Base-by-base conservation (phyloP, 2,797 vertebrate species). In the Tauraco hartlaubi region DNA sequence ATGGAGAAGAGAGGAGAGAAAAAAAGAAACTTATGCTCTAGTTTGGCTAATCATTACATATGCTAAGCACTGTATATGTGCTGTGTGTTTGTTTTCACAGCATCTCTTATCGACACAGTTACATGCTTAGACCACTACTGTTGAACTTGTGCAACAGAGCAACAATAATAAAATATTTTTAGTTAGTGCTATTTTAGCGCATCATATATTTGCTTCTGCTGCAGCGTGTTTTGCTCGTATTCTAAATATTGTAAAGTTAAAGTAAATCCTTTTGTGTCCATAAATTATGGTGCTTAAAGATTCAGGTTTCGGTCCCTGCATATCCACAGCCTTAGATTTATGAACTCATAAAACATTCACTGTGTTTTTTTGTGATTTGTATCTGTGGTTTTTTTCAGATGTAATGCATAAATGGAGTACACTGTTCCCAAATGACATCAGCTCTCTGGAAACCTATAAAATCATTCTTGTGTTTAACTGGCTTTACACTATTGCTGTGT, bases 311-410 rank as follows among this genome's bases (percentile, higher is more conserved):
- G 37, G 54, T 92, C 80, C 81, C 52, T 88, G 63, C 56, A 31
- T 94, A 86, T 86, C 79, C 64, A 75, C 76, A 95, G 48, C 33
- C 39, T 76, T 80, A 74, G 73, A 97, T 97, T 97, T 97, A 98
- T 88, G 68, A 94, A 92, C 76, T 83, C 6, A 9, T 97, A 95
- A 97, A 97, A 92, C 37, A 83, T 68, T 96, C 76, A 41, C 79
- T 95, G 17, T 85, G 84, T 96, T 97, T 96, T 87, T 92, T 88
- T 91, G 58, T 95, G 94, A 97, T 97, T 98, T 98, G 90, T 92
- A 72, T 94, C 87, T 89, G 78, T n/a, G n/a, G n/a, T 83, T 95
- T 96, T 89, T 94, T 92, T 93, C 84, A 85, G 55, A 90, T 29
- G 54, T 85, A 86, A 92, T 92, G 51, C 29, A 12, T 88, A 97